Conservation (phyloP, 2,888 invertebrate genomes). For the Halocaridina rubra region DNA sequence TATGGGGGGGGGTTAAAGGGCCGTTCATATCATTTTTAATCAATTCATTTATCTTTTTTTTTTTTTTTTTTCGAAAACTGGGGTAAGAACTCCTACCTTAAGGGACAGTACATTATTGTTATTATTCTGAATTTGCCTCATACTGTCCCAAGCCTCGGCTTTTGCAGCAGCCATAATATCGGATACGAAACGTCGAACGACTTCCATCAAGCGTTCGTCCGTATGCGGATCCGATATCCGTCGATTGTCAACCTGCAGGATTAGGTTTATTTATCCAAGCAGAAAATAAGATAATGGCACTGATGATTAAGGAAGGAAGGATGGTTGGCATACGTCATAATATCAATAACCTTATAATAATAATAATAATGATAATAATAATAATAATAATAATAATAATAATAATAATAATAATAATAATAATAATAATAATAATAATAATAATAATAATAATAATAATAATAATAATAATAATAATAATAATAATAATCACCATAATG, state of each 20-base stretch:
- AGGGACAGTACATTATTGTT: slow-evolving; percentile 37
- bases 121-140: slow-evolving; percentile 34
- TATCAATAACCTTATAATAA: not conserved
- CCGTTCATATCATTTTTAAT: too few species aligned
- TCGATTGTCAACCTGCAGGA: slow-evolving; percentile 13
- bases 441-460: not conserved
- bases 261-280: too few species aligned
- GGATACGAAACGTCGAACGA: slow-evolving; percentile 35
- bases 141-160: slow-evolving; percentile 43
- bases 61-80: too few species aligned
- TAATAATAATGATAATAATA: not conserved
- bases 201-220: slow-evolving; percentile 45
- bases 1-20: too few species aligned
- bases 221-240: not conserved
- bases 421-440: not conserved
- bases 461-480: too few species aligned
- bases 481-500: too few species aligned
- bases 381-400: not conserved
- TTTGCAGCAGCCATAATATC: slow-evolving; percentile 39
- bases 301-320: too few species aligned
- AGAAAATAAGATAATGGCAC: too few species aligned
- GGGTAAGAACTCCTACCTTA: slow-evolving; percentile 27
- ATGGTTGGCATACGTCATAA: too few species aligned
- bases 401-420: not conserved
- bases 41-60: too few species aligned